phyloP scores from a whole-genome alignment of 2,888 invertebrate genomes.

The Prosopocoilus inquinatus region DNA sequence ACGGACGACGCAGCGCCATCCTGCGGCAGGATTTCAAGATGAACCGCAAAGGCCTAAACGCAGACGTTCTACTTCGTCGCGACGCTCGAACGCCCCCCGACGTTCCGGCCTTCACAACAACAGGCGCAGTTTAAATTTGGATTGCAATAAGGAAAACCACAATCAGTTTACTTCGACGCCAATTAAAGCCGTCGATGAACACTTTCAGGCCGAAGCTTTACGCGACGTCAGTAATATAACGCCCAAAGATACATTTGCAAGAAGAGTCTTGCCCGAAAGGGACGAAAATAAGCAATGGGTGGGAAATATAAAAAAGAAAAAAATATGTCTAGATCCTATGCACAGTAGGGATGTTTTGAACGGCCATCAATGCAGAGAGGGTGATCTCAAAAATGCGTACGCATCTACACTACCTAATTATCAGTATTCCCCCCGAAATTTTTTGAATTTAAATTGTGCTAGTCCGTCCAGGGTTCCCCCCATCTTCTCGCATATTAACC shows the following conservation, averaged over 20 bases:
- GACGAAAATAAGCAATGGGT: constrained; percentile 6
- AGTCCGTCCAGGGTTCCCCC: constrained; percentile 44
- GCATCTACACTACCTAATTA: constrained; percentile 55
- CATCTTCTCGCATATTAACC: constrained; percentile 53
- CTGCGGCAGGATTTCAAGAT: constrained; percentile 22
- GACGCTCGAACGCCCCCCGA: constrained; percentile 48
- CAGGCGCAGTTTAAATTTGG: constrained; percentile 55
- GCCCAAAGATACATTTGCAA: constrained; percentile 43
- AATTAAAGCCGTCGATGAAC: constrained; percentile 50
- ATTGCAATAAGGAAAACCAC: constrained; percentile 60
- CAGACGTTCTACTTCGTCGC: constrained; percentile 49
- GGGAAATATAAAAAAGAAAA: constrained; percentile 42
- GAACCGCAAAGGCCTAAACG: constrained; percentile 50
- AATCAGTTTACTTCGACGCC: constrained; percentile 62
- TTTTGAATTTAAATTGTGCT: constrained; percentile 49
- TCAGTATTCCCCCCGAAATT: constrained; percentile 53
- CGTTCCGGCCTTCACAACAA: constrained; percentile 40
- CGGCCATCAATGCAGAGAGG: constrained; percentile 11
- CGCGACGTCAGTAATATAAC: constrained; percentile 65
- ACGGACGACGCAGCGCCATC: neutral
- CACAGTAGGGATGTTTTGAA: constrained; percentile 28
- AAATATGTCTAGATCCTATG: constrained; percentile 39
- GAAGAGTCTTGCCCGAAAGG: constrained; percentile 26
- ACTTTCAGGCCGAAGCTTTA: constrained; percentile 49
- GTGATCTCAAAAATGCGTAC: constrained; percentile 44